Conservation (phyloP, 2,113 vertebrate genomes). For the Stegastes partitus region DNA sequence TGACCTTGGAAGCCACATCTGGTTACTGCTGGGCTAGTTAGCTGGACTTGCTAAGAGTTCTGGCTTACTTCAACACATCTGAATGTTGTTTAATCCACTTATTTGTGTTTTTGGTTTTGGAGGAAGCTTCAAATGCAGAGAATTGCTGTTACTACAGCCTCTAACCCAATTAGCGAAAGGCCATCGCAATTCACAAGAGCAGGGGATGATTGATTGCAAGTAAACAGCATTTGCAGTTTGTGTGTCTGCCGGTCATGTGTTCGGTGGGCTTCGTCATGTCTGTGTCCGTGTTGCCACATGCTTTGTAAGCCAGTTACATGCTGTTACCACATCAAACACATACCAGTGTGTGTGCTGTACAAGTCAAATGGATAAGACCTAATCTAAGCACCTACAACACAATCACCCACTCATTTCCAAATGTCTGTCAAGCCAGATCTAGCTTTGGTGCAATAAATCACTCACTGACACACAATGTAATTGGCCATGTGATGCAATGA, state of each 20-base stretch:
- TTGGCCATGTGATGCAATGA: slow-evolving; percentile 75
- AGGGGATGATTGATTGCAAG: slow-evolving; percentile 3
- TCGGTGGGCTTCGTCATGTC: slow-evolving; percentile 16
- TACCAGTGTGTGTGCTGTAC: not conserved
- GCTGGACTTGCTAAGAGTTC: no score
- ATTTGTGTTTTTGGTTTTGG: no score
- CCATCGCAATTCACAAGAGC: not conserved
- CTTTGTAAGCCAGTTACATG: slow-evolving; percentile 20
- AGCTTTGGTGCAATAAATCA: slow-evolving; percentile 73
- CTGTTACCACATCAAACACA: slow-evolving; percentile 21
- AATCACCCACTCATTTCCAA: slow-evolving; percentile 45
- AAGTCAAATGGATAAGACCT: slow-evolving; percentile 52
- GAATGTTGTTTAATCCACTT: no score
- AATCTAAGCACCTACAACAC: slow-evolving; percentile 51
- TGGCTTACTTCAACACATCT: no score
- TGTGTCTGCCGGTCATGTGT: slow-evolving; percentile 12
- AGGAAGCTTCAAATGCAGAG: no score
- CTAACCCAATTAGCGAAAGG: not conserved
- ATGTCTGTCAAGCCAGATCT: slow-evolving; percentile 52
- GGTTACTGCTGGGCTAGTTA: no score
- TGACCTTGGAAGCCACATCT: no score
- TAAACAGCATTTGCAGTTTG: slow-evolving; percentile 6
- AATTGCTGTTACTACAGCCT: not conserved
- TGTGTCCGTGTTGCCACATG: not conserved
- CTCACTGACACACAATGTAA: slow-evolving; percentile 74